phyloP scores from a whole-genome alignment of 2,888 invertebrate genomes.

The Polydrusus pterygomalis region DNA sequence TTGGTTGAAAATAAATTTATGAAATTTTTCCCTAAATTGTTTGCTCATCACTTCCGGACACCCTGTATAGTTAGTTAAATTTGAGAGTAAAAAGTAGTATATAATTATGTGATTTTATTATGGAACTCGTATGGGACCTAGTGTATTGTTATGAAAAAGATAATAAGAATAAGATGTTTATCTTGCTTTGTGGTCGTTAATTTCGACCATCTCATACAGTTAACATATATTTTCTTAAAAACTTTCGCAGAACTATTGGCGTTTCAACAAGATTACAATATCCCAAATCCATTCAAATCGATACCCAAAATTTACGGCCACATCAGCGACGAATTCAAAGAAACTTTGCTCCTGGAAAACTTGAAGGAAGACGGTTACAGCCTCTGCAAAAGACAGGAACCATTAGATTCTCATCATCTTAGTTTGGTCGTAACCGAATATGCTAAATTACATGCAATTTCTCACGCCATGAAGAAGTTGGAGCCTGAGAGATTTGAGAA shows the following conservation, averaged over 20 bases:
- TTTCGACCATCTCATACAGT: too few relatives aligned
- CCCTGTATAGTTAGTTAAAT: too few relatives aligned
- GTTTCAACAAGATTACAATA: slow-evolving; percentile 41
- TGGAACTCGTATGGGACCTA: too few relatives aligned
- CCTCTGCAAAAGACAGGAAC: slow-evolving; percentile 31
- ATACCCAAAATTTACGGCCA: slow-evolving; percentile 50
- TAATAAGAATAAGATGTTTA: too few relatives aligned
- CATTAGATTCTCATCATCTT: slow-evolving; percentile 48
- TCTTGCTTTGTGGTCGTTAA: too few relatives aligned
- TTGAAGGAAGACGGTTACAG: slow-evolving; percentile 55
- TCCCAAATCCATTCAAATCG: slow-evolving; percentile 45
- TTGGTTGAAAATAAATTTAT: too few relatives aligned
- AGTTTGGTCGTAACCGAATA: slow-evolving; percentile 44
- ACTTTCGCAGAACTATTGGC: slow-evolving; percentile 27
- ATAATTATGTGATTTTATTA: too few relatives aligned
- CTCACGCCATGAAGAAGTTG: slow-evolving; percentile 47
- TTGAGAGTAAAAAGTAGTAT: too few relatives aligned
- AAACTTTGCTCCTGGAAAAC: slow-evolving; percentile 62
- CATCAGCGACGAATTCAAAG: slow-evolving; percentile 42
- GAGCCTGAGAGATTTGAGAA: slow-evolving; percentile 39
- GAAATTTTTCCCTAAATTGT: too few relatives aligned
- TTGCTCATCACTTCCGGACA: too few relatives aligned
- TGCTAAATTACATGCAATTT: slow-evolving; percentile 48
- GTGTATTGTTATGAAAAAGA: too few relatives aligned
- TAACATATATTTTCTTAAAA: too few relatives aligned